Evolutionary conservation across 2,113 vertebrate species (phyloP).

Genomic region (Cairina moschata): DNA sequence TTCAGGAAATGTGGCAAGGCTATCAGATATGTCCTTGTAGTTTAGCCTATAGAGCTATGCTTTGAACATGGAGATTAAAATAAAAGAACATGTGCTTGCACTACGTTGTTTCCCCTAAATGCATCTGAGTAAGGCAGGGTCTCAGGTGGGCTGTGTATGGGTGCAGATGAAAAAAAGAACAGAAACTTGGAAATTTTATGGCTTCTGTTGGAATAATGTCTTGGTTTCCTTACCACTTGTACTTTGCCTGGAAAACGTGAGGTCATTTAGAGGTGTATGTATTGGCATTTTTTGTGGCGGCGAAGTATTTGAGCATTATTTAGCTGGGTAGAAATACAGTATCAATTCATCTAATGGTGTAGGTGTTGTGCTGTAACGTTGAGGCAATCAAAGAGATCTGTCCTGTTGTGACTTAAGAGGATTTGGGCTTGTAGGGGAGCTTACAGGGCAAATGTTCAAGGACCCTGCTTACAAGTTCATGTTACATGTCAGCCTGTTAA

Average conservation of each 20-base stretch:
- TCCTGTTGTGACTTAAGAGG: background rate
- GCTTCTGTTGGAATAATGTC: background rate
- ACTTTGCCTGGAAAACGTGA: background rate
- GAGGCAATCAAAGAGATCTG: background rate
- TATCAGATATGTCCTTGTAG: background rate
- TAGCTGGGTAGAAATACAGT: background rate
- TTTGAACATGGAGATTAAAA: background rate
- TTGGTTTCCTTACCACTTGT: background rate
- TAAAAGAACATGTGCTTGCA: background rate
- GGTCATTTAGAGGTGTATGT: background rate
- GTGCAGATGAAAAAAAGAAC: background rate
- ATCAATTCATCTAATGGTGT: accelerated
- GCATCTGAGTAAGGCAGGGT: background rate
- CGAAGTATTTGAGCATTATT: background rate
- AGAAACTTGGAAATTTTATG: background rate
- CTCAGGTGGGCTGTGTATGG: background rate
- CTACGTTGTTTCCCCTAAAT: accelerated
- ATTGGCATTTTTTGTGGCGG: background rate
- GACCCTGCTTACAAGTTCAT: background rate
- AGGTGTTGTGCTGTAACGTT: background rate
- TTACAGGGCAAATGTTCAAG: background rate
- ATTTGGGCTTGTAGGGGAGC: background rate
- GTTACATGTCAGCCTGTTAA: background rate
- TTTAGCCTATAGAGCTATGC: background rate
- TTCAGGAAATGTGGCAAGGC: background rate